These are phyloP conservation scores for Caenorhabditis plicata DNA, from an alignment of 2,888 invertebrate genomes.

Conservation along the genomic window DNA sequence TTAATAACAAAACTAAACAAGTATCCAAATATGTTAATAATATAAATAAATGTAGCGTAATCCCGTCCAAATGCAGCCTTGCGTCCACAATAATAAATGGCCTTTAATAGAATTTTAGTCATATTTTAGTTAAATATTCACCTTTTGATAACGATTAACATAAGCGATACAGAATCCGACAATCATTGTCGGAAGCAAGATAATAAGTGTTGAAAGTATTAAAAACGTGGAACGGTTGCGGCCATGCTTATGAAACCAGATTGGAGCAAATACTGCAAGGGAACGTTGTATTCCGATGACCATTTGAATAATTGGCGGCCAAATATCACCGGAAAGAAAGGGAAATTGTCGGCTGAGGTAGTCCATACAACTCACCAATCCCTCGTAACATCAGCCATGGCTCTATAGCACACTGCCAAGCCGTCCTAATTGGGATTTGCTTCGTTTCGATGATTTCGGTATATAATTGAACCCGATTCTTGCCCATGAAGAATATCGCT, in stretches of 20 bases:
- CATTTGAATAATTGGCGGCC: slow-evolving; percentile 44
- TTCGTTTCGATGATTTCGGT: slow-evolving; percentile 25
- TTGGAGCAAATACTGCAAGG: slow-evolving; percentile 33
- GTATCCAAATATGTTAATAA: slow-evolving; percentile 39
- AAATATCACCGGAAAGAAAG: slow-evolving; percentile 32
- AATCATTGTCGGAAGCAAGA: slow-evolving; percentile 19
- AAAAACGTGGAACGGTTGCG: slow-evolving; percentile 25
- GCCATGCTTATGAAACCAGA: slow-evolving; percentile 34
- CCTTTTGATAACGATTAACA: slow-evolving; percentile 16
- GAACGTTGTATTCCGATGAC: slow-evolving; percentile 37
- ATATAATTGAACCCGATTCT: slow-evolving; percentile 43
- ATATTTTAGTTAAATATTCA: slow-evolving; percentile 11
- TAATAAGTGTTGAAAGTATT: slow-evolving; percentile 21
- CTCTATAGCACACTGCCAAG: slow-evolving; percentile 43
- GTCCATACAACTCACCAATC: slow-evolving; percentile 19
- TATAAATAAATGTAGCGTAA: slow-evolving; percentile 40
- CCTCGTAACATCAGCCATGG: slow-evolving; percentile 41
- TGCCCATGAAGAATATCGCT: slow-evolving; percentile 47
- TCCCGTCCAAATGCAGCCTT: slow-evolving; percentile 47
- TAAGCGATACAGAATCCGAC: slow-evolving; percentile 41
- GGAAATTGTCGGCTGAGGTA: neutral
- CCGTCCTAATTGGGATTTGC: slow-evolving; percentile 18
- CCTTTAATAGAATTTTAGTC: slow-evolving; percentile 8
- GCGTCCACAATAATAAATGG: slow-evolving; percentile 45
- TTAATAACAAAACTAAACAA: slow-evolving; percentile 37